Evolutionary conservation across 2,888 invertebrate species (phyloP), one percentile per base, ranked within the genome.

Genomic region (Taenaris catops): DNA sequence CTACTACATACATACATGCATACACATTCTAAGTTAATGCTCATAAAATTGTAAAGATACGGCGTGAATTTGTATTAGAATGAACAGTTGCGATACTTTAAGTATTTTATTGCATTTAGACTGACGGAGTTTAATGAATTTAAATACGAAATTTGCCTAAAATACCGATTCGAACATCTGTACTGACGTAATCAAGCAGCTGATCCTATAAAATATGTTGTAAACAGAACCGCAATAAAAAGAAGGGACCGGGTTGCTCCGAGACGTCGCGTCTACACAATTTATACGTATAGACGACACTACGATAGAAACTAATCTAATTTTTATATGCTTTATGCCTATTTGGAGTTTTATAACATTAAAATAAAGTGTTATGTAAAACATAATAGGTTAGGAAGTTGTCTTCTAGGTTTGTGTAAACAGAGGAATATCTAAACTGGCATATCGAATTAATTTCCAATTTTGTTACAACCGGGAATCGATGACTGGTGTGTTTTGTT

Each of bases 131-230:
- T 23, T 41, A 38, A 43, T 46, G 35, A 41, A 41, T 44, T 48
- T 34, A 34, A 46, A 41, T 38, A 28, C 23, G 41, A 51, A 50
- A 56, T 60, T 61, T 54, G 41, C 48, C 50, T 37, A 46, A 54
- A 55, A 51, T 51, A 49, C 42, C 49, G 50, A 54, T 56, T 49
- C 49, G 29, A 60, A 58, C 60, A 62, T 49, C 56, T 67, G 62
- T 63, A 58, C 63, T 70, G 63, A 67, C 67, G 70, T 60, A 69
- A 70, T 61, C 53, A 58, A 71, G 69, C 81, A 81, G 79, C 80
- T 84, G 80, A 72, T 76, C 58, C 66, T 59, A 63, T 74, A 68
- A 75, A 71, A 66, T 70, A 64, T 57, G 58, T 57, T 63, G 68
- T 70, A 62, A 67, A 71, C 65, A 63, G 61, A 51, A 58, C 63